phyloP scores from a whole-genome alignment of 1,140 invertebrate species.

The Maniola jurtina region DNA sequence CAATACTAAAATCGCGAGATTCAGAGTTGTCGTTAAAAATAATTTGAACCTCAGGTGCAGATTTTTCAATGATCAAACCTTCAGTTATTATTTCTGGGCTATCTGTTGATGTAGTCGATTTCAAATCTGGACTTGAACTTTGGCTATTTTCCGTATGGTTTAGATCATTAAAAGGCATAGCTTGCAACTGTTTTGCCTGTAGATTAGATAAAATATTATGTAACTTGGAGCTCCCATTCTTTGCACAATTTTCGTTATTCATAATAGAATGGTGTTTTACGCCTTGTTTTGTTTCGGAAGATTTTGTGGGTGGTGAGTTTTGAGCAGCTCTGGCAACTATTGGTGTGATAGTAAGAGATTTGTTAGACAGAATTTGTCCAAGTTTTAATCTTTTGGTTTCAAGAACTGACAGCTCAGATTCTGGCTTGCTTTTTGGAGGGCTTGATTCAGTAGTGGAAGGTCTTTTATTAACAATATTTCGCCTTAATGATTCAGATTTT shows the following conservation, averaged over 20 bases:
- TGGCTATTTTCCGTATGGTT: constrained; percentile 56
- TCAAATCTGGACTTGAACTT: constrained; percentile 55
- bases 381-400: constrained; percentile 73
- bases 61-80: constrained; percentile 48
- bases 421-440: constrained; percentile 48
- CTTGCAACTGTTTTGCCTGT: constrained; percentile 66
- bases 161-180: constrained; percentile 53
- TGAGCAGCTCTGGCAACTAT: constrained; percentile 46
- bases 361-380: constrained; percentile 66
- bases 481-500: constrained; percentile 42
- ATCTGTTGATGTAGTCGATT: constrained; percentile 66
- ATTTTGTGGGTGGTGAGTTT: constrained; percentile 45
- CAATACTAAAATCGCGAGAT: constrained; percentile 62
- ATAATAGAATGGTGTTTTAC: constrained; percentile 58
- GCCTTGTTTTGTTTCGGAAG: constrained; percentile 50
- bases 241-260: constrained; percentile 72
- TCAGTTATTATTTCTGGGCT: constrained; percentile 53
- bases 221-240: constrained; percentile 74
- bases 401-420: constrained; percentile 54
- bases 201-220: constrained; percentile 73
- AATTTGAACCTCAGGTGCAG: constrained; percentile 60
- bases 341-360: constrained; percentile 60
- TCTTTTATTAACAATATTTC: constrained; percentile 60
- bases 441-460: constrained; percentile 47
- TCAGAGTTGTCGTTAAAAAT: constrained; percentile 72